These are phyloP conservation scores for Leucopsar rothschildi DNA, from an alignment of 2,113 vertebrate species.

Conservation along the genomic window DNA sequence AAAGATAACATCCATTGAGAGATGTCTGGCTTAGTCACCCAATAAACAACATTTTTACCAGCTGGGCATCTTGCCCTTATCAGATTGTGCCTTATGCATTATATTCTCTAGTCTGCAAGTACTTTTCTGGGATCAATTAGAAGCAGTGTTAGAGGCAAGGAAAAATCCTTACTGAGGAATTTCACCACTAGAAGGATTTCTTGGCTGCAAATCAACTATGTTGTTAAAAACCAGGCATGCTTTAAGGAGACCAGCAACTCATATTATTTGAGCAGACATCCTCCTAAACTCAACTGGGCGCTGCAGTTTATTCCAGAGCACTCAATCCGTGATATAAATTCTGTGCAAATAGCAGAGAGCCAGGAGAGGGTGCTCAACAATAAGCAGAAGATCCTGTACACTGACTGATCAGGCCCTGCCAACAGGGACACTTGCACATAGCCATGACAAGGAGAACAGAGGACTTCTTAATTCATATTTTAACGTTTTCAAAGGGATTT, in stretches of 20 bases:
- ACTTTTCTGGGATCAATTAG: conserved; percentile 18
- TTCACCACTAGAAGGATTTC: not conserved
- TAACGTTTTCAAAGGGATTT: not conserved
- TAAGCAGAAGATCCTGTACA: not conserved
- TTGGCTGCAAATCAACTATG: not conserved
- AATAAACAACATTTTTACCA: not conserved
- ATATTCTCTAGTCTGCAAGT: not conserved
- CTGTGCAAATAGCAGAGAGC: not conserved
- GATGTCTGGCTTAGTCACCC: not conserved
- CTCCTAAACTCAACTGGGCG: not conserved
- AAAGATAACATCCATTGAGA: conserved; percentile 9
- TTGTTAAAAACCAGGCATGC: not conserved
- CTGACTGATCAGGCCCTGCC: not conserved
- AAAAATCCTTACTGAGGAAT: not conserved
- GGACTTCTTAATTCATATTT: not conserved
- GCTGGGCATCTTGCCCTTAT: not conserved
- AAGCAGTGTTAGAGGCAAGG: not conserved
- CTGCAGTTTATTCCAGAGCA: not conserved
- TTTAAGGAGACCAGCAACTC: not conserved
- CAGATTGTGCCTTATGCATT: not conserved
- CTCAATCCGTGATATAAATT: not conserved
- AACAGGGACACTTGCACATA: not conserved
- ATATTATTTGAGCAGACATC: not conserved
- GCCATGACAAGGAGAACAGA: not conserved
- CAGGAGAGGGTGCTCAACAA: conserved; percentile 51